Conservation (phyloP, 2,888 invertebrate species). For the Cheilosia grossa region DNA sequence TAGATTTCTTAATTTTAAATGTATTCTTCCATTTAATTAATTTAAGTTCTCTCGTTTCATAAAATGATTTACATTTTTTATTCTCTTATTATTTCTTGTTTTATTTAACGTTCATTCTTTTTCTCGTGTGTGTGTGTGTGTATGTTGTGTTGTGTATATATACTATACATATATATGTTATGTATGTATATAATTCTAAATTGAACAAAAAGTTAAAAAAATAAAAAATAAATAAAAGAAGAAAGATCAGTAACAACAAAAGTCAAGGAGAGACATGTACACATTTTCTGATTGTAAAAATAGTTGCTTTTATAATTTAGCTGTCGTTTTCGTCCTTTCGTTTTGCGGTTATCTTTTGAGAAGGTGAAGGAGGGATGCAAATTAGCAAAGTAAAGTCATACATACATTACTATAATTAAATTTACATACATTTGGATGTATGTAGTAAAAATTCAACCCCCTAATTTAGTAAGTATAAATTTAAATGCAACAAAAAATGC, state of each 20-base stretch:
- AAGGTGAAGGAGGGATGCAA: slow-evolving; percentile 13
- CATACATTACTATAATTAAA: slow-evolving; percentile 5
- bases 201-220: slow-evolving; percentile 4
- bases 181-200: slow-evolving; percentile 13
- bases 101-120: slow-evolving; percentile 23
- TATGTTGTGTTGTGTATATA: slow-evolving; percentile 11
- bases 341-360: neutral
- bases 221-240: neutral
- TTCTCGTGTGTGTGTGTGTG: slow-evolving; percentile 25
- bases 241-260: neutral
- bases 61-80: slow-evolving; percentile 1
- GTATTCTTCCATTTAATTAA: neutral
- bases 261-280: slow-evolving; percentile 6
- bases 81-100: neutral
- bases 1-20: slow-evolving; percentile 18
- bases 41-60: neutral
- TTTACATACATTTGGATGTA: slow-evolving; percentile 12
- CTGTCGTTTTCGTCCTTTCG: neutral
- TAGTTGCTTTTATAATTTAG: neutral
- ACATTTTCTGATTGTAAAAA: slow-evolving; percentile 27
- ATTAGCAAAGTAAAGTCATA: slow-evolving; percentile 5
- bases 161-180: neutral
- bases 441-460: slow-evolving; percentile 14
- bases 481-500: neutral
- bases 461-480: neutral